Conservation (phyloP, 2,797 vertebrate species). For the Prionace glauca region DNA sequence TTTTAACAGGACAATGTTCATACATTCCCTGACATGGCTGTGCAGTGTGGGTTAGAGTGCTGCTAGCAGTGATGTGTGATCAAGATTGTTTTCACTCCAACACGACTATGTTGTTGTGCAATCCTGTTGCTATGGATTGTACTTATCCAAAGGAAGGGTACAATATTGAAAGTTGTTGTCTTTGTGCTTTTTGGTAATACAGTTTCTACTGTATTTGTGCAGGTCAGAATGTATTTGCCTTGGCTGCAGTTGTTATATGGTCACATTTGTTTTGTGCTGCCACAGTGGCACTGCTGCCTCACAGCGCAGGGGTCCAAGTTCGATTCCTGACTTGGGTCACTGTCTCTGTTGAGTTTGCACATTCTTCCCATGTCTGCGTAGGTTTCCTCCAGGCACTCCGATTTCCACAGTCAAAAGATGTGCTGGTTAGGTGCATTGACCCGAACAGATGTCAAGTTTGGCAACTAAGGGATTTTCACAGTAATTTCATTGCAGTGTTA, state of each 20-base stretch:
- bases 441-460: too few relatives aligned
- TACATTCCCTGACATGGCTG: not conserved
- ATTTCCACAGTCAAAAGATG: too few relatives aligned
- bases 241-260: not conserved
- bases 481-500: too few relatives aligned
- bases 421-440: too few relatives aligned
- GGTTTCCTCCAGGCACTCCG: too few relatives aligned
- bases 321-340: too few relatives aligned
- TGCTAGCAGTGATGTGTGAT: not conserved
- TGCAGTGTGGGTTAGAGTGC: not conserved
- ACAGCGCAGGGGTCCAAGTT: too few relatives aligned
- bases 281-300: too few relatives aligned
- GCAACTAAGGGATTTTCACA: too few relatives aligned
- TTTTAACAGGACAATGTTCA: not conserved
- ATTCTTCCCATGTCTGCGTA: too few relatives aligned
- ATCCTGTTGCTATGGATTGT: not conserved
- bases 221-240: not conserved
- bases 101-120: not conserved
- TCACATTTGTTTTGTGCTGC: not conserved
- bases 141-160: not conserved
- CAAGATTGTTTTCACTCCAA: not conserved
- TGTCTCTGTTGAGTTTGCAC: too few relatives aligned
- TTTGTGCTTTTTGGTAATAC: not conserved
- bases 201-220: not conserved
- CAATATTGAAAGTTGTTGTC: not conserved